Base-by-base conservation (phyloP, 2,797 vertebrate species). In the Intellagama lesueurii region DNA sequence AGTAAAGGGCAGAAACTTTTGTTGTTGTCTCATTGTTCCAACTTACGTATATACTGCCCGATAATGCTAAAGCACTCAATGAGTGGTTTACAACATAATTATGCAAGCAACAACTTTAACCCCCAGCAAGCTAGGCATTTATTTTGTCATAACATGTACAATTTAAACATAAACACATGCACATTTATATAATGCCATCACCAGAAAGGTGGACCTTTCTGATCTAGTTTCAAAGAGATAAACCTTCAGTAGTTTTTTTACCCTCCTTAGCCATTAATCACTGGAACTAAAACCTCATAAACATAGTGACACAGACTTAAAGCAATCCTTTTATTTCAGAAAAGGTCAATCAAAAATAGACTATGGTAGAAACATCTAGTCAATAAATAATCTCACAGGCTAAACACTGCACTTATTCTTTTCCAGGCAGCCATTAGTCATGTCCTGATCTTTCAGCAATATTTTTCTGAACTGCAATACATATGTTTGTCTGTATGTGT, bases 311-410 rank as follows among this genome's bases (percentile, higher is more conserved):
- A 90, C 60, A 93, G 86, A 92, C 64, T 88, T 30, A 92, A 52
- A 93, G 35, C 88, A 93, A 93, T 94, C 84, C 6, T 90, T 90
- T 75, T 88, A 90, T 92, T 94, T 91, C 89, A 93, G 91, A 91
- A 95, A 94, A 95, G 86, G 91, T 95, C 92, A 94, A 91, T 92
- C 75, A 94, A 92, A 94, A 95, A 92, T 85, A 95, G 81, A 92
- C 81, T 91, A 86, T 90, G 75, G 88, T 92, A 92, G 85, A 90
- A 93, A 95, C 91, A 81, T 85, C 77, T 87, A 94, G 93, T 93
- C 94, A 93, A 93, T 92, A 95, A 95, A 96, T 93, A 95, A 93
- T 94, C 90, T 93, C 87, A 89, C 87, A 87, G 19, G 78, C 90
- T 94, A 96, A 95, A 94, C 85, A 92, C 86, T 89, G n/a, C 64